phyloP scores from a whole-genome alignment of 2,797 vertebrate genomes.

The Eremophila alpestris region DNA sequence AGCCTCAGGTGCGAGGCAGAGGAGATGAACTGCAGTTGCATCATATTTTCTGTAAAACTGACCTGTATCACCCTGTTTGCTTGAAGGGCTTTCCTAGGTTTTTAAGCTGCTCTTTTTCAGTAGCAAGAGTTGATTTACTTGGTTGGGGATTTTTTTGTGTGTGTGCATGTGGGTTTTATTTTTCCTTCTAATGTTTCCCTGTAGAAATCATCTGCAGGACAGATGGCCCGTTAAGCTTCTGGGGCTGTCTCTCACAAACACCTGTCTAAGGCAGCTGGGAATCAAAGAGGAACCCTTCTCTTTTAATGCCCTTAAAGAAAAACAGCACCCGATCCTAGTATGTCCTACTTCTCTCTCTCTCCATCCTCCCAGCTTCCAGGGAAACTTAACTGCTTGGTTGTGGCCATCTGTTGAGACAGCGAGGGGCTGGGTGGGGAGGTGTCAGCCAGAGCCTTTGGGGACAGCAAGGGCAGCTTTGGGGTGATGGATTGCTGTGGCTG shows the following conservation, averaged over 20 bases:
- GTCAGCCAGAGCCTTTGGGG: not conserved
- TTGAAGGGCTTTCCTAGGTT: not conserved
- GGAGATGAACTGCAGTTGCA: not conserved
- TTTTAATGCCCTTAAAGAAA: conserved; percentile 1
- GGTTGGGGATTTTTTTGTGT: fast-evolving
- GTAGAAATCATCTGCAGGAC: conserved; percentile 45
- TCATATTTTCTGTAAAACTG: not conserved
- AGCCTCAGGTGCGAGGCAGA: not conserved
- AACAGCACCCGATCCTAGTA: not conserved
- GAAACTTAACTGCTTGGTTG: not conserved
- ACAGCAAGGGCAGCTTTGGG: not conserved
- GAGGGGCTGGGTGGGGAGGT: not conserved
- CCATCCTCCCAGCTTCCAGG: not conserved
- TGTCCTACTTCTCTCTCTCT: not conserved
- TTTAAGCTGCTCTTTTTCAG: not conserved
- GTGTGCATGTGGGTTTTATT: conserved; percentile 3
- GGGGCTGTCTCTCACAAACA: conserved; percentile 22
- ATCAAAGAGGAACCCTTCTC: not conserved
- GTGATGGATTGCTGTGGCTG: not conserved
- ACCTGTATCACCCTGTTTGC: not conserved
- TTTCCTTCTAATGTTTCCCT: conserved; percentile 9
- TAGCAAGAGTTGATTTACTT: not conserved
- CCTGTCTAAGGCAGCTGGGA: conserved; percentile 40
- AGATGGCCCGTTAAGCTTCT: conserved; percentile 24
- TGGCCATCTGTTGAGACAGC: not conserved